These are phyloP conservation scores for Drosophila sordidula DNA, from an alignment of 2,888 invertebrate genomes.

Conservation along the genomic window DNA sequence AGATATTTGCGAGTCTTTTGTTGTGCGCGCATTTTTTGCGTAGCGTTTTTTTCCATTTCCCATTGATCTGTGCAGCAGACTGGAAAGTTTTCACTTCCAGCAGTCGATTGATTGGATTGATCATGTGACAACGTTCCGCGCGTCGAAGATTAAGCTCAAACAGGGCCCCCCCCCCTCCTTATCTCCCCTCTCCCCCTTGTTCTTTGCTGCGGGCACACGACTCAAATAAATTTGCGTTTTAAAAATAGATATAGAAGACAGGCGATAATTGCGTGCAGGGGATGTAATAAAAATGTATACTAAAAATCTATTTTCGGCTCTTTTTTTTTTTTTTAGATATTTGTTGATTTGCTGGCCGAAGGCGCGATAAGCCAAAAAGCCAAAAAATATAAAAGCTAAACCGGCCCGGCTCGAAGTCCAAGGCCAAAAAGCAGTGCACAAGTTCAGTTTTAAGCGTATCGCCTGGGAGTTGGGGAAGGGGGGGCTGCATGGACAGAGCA, in stretches of 20 bases:
- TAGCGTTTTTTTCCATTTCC: conserved; percentile 31
- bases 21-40: conserved; percentile 28
- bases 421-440: conserved; percentile 10
- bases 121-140: conserved; percentile 44
- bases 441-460: too few relatives aligned
- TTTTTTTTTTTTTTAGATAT: conserved; percentile 33
- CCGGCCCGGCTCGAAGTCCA: conserved; percentile 25
- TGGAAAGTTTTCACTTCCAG: conserved; percentile 60
- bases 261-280: conserved; percentile 57
- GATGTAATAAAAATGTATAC: conserved; percentile 37
- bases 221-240: conserved; percentile 17
- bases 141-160: conserved; percentile 12
- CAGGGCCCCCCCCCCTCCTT: not conserved
- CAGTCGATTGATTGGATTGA: conserved; percentile 3
- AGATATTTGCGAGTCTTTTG: conserved; percentile 28
- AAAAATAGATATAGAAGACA: conserved; percentile 62
- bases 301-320: conserved; percentile 52
- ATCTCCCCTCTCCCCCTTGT: not conserved
- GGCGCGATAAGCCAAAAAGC: not conserved
- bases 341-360: not conserved
- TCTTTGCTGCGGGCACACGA: not conserved
- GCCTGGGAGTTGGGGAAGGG: too few relatives aligned
- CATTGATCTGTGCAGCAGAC: conserved; percentile 56
- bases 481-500: not conserved
- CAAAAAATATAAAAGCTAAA: conserved; percentile 2